Evolutionary conservation across 2,888 invertebrate genomes (phyloP).

Genomic region (Harpalus rufipes): DNA sequence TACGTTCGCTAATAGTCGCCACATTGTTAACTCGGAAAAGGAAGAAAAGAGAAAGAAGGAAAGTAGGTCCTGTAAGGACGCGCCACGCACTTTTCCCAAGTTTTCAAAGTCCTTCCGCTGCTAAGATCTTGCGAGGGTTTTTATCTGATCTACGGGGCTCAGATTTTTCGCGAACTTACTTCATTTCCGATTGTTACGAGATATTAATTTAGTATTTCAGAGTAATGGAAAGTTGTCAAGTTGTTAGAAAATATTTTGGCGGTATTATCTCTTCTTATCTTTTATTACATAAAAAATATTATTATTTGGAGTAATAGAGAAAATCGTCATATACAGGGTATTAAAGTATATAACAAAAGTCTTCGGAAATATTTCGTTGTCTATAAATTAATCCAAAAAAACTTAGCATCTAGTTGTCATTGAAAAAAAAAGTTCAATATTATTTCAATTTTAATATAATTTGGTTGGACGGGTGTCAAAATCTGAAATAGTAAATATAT

Average conservation of each 20-base stretch:
- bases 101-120: conserved; percentile 46
- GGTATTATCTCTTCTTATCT: not conserved
- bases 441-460: no score
- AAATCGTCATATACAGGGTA: no score
- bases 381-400: no score
- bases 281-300: not conserved
- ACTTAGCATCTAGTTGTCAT: no score
- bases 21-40: conserved; percentile 18
- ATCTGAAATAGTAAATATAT: no score
- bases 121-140: conserved; percentile 15
- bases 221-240: not conserved
- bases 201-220: conserved; percentile 21
- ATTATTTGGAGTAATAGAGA: no score
- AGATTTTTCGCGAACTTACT: conserved; percentile 39
- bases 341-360: no score
- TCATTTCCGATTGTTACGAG: conserved; percentile 40
- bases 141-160: conserved; percentile 11
- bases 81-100: conserved; percentile 42
- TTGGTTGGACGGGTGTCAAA: no score
- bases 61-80: conserved; percentile 50
- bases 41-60: conserved; percentile 38
- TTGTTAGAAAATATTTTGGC: not conserved
- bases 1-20: conserved; percentile 17
- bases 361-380: no score
- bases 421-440: no score